Evolutionary conservation across 2,113 vertebrate species (phyloP).

Genomic region (Tenrec ecaudatus): DNA sequence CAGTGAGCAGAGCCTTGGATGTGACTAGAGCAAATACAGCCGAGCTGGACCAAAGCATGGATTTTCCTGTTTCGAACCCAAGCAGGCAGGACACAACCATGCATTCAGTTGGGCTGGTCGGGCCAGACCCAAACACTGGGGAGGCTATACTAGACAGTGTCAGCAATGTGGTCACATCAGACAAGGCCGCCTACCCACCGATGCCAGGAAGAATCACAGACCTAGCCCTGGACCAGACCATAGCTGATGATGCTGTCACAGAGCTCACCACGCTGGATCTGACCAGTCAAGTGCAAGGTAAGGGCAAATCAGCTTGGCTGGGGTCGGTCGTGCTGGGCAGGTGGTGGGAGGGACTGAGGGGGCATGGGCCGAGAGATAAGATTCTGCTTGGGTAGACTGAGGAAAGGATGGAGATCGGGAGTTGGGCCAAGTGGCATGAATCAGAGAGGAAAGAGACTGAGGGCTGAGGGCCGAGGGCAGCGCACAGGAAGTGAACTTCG

Average conservation of each 20-base stretch:
- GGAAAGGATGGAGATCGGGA: neutral
- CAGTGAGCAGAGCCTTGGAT: neutral
- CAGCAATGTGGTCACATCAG: neutral
- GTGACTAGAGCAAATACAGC: neutral
- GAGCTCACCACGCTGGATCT: neutral
- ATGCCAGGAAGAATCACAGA: neutral
- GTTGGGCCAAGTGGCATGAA: neutral
- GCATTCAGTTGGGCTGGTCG: neutral
- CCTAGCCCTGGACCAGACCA: neutral
- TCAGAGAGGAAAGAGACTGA: neutral
- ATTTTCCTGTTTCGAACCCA: neutral
- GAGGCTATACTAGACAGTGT: neutral
- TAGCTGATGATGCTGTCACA: neutral
- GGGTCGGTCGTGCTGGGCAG: neutral
- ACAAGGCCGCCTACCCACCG: neutral
- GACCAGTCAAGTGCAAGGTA: conserved; percentile 58
- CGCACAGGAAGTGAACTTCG: neutral
- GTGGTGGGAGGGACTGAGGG: rapidly evolving
- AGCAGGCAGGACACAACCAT: neutral
- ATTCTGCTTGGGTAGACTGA: neutral
- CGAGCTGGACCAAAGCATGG: neutral
- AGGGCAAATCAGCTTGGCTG: neutral
- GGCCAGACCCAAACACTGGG: neutral
- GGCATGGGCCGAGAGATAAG: neutral
- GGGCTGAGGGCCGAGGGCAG: neutral